Base-by-base conservation (phyloP, 2,888 invertebrate species). In the Thera obeliscata region DNA sequence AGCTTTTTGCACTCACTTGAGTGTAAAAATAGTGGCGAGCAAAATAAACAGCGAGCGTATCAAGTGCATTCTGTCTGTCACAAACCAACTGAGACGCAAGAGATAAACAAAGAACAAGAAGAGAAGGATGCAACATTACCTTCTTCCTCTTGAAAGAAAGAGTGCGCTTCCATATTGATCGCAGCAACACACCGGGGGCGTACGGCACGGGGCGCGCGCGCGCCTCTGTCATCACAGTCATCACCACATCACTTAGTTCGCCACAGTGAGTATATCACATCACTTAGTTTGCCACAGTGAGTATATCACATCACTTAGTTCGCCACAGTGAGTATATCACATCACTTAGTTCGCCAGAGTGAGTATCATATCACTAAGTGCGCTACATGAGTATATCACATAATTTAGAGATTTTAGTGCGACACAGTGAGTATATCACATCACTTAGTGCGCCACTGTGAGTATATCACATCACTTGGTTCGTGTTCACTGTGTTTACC, bases 151-250 rank as follows among this genome's bases (percentile, higher is more conserved):
- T 90, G 86, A 90, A 89, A 1, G 91, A 90, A 22, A 91, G 72
- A 2, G 91, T 91, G 12, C 92, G 78, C 60, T 88, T 80, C 92
- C 93, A 93, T 89, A 93, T 82, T 69, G 90, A 82, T 62, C 91
- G 81, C 22, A 93, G 76, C 62, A 93, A 81, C 43, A 82, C 82
- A 3, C 82, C 78, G 0, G 91, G 87, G 70, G 87, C 89, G 78
- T 84, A 88, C 9, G 85, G 81, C 52, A 50, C 78, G 50, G 84
- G 80, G 71, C 88, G 84, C 71, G 84, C 66, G 58, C 85, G 86
- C 83, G 86, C 83, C 77, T 91, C 93, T 70, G 80, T 91, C 91
- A 90, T 92, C 79, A 92, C 88, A 83, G 90, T 89, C 92, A 92
- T 91, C 77, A 84, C 87, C 76, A 59, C 48, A 41, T 70, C 76